These are phyloP conservation scores for Chaetodon trifasciatus DNA, from an alignment of 2,797 vertebrate genomes.

Conservation along the genomic window DNA sequence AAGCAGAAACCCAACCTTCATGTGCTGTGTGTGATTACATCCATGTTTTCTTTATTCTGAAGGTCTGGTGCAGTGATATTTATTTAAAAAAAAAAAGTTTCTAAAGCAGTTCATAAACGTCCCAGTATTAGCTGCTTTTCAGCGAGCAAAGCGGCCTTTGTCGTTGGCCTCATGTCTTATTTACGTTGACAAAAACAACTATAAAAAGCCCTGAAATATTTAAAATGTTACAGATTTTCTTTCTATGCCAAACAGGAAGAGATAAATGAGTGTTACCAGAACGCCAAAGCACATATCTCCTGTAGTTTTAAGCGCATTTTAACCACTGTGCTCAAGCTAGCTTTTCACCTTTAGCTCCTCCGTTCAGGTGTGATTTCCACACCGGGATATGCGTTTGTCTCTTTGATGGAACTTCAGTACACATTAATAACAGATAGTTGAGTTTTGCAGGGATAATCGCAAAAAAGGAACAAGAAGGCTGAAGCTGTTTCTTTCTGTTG, in stretches of 20 bases:
- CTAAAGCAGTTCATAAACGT: not conserved
- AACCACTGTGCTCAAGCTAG: not conserved
- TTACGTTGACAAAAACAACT: conserved; percentile 11
- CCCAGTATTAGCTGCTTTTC: not conserved
- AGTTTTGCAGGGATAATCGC: not conserved
- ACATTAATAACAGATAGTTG: not conserved
- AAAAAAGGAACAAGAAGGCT: not conserved
- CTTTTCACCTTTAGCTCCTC: not conserved
- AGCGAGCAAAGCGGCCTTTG: not conserved
- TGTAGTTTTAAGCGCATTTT: not conserved
- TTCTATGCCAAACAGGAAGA: not conserved
- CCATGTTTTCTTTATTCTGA: not conserved
- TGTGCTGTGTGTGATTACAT: not conserved
- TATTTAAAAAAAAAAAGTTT: not conserved
- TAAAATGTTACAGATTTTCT: not conserved
- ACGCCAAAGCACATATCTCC: not conserved
- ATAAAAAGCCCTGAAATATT: not conserved
- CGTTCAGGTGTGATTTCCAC: not conserved
- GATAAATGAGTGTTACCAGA: not conserved
- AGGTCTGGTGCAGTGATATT: not conserved
- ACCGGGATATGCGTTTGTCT: not conserved
- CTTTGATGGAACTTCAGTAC: not conserved
- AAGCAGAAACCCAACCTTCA: not conserved
- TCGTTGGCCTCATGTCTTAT: not conserved
- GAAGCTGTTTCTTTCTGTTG: not conserved